phyloP scores from a whole-genome alignment of 2,888 invertebrate genomes.

The Venustoraphidia nigricollis region DNA sequence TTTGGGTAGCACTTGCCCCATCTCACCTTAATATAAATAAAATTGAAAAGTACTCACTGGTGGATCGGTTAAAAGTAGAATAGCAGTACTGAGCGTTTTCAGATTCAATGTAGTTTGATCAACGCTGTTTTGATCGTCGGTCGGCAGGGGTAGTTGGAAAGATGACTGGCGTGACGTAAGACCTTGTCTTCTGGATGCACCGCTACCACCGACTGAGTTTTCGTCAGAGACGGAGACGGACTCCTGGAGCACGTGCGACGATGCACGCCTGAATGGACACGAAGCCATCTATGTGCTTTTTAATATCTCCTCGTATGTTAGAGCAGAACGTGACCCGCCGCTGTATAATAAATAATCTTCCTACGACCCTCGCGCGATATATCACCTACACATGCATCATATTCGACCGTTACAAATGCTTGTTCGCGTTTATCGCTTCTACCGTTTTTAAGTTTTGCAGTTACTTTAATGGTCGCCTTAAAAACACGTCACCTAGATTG shows the following conservation, averaged over 20 bases:
- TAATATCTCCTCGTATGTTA: background rate
- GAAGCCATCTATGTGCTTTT: constrained; percentile 19
- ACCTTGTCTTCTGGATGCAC: constrained; percentile 17
- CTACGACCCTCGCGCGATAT: no score
- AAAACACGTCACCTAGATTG: no score
- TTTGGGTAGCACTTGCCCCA: no score
- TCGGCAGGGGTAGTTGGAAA: constrained; percentile 35
- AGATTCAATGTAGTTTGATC: constrained; percentile 52
- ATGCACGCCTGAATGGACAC: constrained; percentile 40
- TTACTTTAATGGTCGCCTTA: no score
- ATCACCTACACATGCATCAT: no score
- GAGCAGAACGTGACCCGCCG: background rate
- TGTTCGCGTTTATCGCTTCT: no score
- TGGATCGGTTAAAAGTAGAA: constrained; percentile 65
- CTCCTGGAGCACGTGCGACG: constrained; percentile 29
- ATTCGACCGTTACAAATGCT: no score
- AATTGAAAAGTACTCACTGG: constrained; percentile 41
- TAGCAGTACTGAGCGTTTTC: constrained; percentile 66
- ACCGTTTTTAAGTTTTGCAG: no score
- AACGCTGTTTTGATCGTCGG: constrained; percentile 21
- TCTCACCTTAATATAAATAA: no score
- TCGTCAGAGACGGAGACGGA: background rate
- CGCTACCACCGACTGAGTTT: background rate
- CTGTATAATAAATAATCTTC: background rate
- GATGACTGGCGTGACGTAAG: constrained; percentile 46